A percentile compares a stretch with the other conserved stretches of the same genome.
These are phyloP conservation scores for Euproctis similis DNA, from an alignment of 2,888 invertebrate species.

Conservation along the genomic window DNA sequence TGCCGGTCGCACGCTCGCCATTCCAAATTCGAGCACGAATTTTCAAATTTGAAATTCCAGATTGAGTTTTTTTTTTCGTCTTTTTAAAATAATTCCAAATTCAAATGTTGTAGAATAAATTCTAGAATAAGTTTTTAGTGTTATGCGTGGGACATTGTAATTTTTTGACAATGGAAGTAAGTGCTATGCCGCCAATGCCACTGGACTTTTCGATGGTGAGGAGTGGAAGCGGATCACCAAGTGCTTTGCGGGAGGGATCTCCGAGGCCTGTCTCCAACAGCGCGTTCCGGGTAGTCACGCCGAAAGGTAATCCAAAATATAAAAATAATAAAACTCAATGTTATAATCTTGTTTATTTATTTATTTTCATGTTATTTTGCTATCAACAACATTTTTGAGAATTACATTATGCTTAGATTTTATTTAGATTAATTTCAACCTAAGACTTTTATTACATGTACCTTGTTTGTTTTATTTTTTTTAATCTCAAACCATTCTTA, in stretches of 20 bases:
- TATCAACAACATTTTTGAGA: background rate
- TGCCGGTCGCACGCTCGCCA: slow-evolving; percentile 58
- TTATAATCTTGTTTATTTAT: too few species aligned
- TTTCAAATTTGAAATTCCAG: slow-evolving; percentile 26
- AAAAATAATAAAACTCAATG: background rate
- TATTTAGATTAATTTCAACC: too few species aligned
- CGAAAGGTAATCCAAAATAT: slow-evolving; percentile 80
- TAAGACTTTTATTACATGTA: too few species aligned
- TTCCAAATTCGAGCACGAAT: slow-evolving; percentile 35
- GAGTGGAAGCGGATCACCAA: slow-evolving; percentile 53
- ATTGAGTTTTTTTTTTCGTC: slow-evolving; percentile 8
- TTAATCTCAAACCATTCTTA: too few species aligned
- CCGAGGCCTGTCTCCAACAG: slow-evolving; percentile 69
- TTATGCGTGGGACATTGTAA: slow-evolving; percentile 33
- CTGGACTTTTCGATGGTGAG: slow-evolving; percentile 80
- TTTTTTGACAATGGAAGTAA: slow-evolving; percentile 74
- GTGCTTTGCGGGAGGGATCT: slow-evolving; percentile 48
- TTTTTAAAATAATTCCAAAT: slow-evolving; percentile 7
- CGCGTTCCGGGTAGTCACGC: slow-evolving; percentile 81
- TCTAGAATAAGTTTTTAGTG: slow-evolving; percentile 23
- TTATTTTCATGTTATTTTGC: background rate
- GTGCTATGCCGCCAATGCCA: slow-evolving; percentile 78
- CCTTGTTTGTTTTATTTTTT: too few species aligned
- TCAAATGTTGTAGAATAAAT: slow-evolving; percentile 14
- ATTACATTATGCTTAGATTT: background rate